Base-by-base conservation (phyloP, 2,888 invertebrate species). In the Gryllus longicercus region DNA sequence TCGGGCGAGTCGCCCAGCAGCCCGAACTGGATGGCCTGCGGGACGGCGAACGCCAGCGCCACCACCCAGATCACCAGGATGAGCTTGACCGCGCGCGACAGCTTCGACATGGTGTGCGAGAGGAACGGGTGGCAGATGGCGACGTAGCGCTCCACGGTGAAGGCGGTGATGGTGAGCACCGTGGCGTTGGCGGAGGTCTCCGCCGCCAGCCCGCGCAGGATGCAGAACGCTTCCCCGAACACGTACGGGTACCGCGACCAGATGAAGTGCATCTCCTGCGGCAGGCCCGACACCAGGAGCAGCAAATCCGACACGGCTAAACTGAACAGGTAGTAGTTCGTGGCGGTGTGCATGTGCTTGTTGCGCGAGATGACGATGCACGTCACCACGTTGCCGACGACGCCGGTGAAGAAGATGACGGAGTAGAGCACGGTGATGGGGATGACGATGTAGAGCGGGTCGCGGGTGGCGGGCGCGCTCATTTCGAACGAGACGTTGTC, bases 311-410 rank as follows among this genome's bases (percentile, higher is more conserved):
- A 94, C 18, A 95, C 89, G 1, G 95, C 94, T 82, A 95, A 88
- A 85, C 93, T 94, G 88, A 95, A 94, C 74, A 95, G 89, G 85
- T 95, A 95, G 86, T 93, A 95, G 87, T 95, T 95, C 10, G 95
- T 95, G 2, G 94, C 93, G 0, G 95, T 95, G 86, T 94, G 94
- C 95, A 95, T 95, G 82, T 93, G 92, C 80, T 91, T 90, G 85
- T 94, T 95, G 78, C 91, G 88, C 0, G 92, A 90, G 74, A 95
- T 94, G 10, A 95, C 94, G 14, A 94, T 89, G 85, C 95, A 95
- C 1, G 94, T 95, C 86, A 92, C 92, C 77, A 93, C 89, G 85
- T 95, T 95, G 1, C 95, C 95, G n/a, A 94, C 86, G 25, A 94
- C 89, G 0, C 95, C 95, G 4, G 92, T 91, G 74, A 94, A 86